Base-by-base conservation (phyloP, 2,888 invertebrate species). In the Aradus depressus region DNA sequence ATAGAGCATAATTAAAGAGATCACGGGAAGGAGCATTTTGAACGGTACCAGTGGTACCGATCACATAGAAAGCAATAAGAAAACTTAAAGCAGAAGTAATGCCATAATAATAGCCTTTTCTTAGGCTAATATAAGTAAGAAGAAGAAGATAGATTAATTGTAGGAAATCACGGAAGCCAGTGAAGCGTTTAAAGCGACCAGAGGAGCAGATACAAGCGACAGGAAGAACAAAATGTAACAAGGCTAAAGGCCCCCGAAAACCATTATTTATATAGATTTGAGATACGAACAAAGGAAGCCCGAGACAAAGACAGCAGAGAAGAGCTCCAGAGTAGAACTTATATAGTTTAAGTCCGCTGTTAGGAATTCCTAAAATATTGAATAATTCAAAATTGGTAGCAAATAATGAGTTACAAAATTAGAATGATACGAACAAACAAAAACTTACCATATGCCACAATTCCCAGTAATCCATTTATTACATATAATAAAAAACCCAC, bases 1-100 rank as follows among this genome's bases (percentile, higher is more conserved):
- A 52, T n/a, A 60, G 44, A 25, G 60, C 55, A 47, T 58, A 53
- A 23, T 56, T 58, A 41, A 60, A 58, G 12, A 60, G 51, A 47
- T 58, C 58, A 38, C 54, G 57, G 19, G 58, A 54, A 31, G 60
- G 60, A 4, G 56, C 55, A 35, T 56, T 57, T 26, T 52, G 52
- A 23, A 60, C 50, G 32, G 54, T 60, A 16, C 60, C 60, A 19
- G 52, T 56, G 25, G 58, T 56, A 14, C 60, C 58, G 34, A 60
- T 58, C 4, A 55, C 39, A 37, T 54, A 60, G 22, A 58, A 55
- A n/a, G 57, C 56, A 38, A 60, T 58, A 3, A 53, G 39, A 39
- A 56, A 57, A 45, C 60, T 60, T n/a, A 54, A 44, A 34, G 55
- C 56, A 5, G 57, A 50, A 19, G 60, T 51, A 26, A 60, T 31